Evolutionary conservation across 2,113 vertebrate genomes (phyloP).

Genomic region (Piaya cayana): DNA sequence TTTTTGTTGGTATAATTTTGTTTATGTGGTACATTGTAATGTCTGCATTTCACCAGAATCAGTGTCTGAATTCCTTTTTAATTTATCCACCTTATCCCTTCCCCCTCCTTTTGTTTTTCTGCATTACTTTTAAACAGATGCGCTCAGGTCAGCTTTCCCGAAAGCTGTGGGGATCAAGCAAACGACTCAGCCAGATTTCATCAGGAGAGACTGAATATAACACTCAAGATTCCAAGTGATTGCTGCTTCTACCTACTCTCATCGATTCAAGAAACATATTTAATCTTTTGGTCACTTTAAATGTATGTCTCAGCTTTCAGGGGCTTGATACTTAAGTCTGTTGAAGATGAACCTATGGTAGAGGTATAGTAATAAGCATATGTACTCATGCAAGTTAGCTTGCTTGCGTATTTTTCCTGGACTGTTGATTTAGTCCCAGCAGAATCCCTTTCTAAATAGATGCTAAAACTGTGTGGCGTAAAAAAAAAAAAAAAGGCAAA

Average conservation of each 20-base stretch:
- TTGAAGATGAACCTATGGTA: slow-evolving; percentile 10
- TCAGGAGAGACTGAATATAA: slow-evolving; percentile 95
- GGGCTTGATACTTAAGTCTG: slow-evolving; percentile 39
- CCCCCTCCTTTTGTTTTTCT: slow-evolving; percentile 71
- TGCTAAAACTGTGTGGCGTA: slow-evolving; percentile 13
- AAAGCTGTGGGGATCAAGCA: slow-evolving; percentile 98
- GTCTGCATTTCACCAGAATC: slow-evolving; percentile 69
- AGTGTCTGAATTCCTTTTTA: slow-evolving; percentile 63
- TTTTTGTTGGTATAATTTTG: slow-evolving; percentile 42
- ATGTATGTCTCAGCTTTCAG: slow-evolving; percentile 53
- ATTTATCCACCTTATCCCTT: slow-evolving; percentile 67
- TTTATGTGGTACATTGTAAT: slow-evolving; percentile 33
- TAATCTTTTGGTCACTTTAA: slow-evolving; percentile 69
- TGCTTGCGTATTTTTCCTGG: slow-evolving; percentile 3
- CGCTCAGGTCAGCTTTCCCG: slow-evolving; percentile 93
- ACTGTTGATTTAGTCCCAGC: background rate
- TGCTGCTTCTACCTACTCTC: slow-evolving; percentile 64
- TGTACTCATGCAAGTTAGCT: slow-evolving; percentile 11
- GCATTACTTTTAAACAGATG: slow-evolving; percentile 87
- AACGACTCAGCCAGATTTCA: slow-evolving; percentile 92
- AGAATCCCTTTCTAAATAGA: slow-evolving; percentile 19
- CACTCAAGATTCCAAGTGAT: slow-evolving; percentile 85
- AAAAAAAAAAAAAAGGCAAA: background rate
- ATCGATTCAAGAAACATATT: slow-evolving; percentile 63
- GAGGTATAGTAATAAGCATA: slow-evolving; percentile 13